Percentiles rank a stretch among this genome's conserved stretches.
Conservation (phyloP, 2,888 invertebrate genomes). For the Heteromyza rotundicornis region DNA sequence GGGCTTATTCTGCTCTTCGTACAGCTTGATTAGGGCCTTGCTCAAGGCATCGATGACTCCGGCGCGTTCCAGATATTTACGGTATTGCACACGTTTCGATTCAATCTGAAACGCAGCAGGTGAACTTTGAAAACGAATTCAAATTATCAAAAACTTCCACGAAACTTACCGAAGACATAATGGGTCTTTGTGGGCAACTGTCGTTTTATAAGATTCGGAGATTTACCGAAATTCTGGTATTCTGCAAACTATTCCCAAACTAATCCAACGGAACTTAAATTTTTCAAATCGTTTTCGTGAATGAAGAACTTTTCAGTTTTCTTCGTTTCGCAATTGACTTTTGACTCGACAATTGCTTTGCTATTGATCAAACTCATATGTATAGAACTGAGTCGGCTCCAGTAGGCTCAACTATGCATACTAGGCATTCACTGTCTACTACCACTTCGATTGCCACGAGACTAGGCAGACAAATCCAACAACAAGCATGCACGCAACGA, state of each 20-base stretch:
- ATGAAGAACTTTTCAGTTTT: conserved; percentile 10
- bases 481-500: not conserved
- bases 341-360: conserved; percentile 5
- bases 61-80: conserved; percentile 60
- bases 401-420: not conserved
- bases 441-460: not conserved
- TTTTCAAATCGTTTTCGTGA: conserved; percentile 20
- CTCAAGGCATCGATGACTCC: conserved; percentile 61
- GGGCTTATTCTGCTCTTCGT: conserved; percentile 61
- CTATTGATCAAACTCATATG: conserved; percentile 46
- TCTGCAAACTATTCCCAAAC: not conserved
- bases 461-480: not conserved
- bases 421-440: not conserved
- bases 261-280: conserved; percentile 7
- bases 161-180: conserved; percentile 56
- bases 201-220: too few species aligned
- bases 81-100: conserved; percentile 61
- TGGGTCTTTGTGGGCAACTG: not conserved
- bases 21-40: conserved; percentile 59
- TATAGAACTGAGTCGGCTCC: too few species aligned
- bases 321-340: conserved; percentile 3
- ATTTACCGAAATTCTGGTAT: not conserved
- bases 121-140: not conserved
- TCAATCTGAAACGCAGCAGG: conserved; percentile 48
- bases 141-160: not conserved